Base-by-base conservation (phyloP, 2,888 invertebrate species). In the Epinotia bilunana region DNA sequence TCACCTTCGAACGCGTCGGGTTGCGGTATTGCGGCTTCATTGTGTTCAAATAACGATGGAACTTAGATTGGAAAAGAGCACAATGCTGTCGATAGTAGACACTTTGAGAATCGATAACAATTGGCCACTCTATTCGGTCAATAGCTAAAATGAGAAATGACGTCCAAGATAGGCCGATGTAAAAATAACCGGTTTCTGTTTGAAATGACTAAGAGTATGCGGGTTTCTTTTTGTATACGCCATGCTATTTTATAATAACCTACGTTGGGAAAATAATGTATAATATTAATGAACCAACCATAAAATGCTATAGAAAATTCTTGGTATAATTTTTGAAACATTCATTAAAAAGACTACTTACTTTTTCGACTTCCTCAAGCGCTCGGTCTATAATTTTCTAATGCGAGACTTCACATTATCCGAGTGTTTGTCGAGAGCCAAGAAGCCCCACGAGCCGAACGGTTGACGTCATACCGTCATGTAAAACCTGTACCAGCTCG, bases 21-120 rank as follows among this genome's bases (percentile, higher is more conserved):
- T 94, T 93, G 93, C 93, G 93, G 93, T 93, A 90, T 92, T 92
- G 93, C 93, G 92, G 93, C 92, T 91, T 90, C 91, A 93, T 93
- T 93, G 93, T 94, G 92, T 91, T 92, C 87, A 90, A 91, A 90
- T 93, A 92, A 92, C 91, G 90, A 91, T 88, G 88, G 86, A 89
- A 87, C 88, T 88, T 84, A 84, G 85, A 89, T 89, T 90, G 89
- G 89, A 89, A 90, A 87, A 87, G 84, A 88, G 84, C 86, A 88
- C 87, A 87, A 87, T 89, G 85, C 83, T 83, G 82, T 88, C 84
- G 86, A 88, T 90, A 88, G 86, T 89, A 86, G 89, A 81, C 82
- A 84, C 85, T 87, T 85, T 81, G 82, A 79, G 78, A 77, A 83
- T 83, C 80, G 81, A 85, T 84, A 84, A 83, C 58, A 80, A 77